Base-by-base conservation (phyloP, 2,888 invertebrate species). In the Bembecia ichneumoniformis region DNA sequence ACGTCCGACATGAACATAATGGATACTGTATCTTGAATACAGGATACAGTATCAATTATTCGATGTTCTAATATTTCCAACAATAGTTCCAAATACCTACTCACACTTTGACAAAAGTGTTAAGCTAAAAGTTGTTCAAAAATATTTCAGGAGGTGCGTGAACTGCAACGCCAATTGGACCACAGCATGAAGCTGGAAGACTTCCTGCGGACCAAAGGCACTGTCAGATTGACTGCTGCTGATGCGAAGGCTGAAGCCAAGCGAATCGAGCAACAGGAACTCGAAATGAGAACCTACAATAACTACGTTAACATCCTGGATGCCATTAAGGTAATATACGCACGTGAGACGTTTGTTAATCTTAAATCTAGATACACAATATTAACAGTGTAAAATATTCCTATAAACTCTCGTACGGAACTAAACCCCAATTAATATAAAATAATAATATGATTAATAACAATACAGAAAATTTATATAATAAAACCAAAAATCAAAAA, bases 151-250 rank as follows among this genome's bases (percentile, higher is more conserved):
- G 96, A 96, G 84, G 96, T 96, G 88, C 91, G 96, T 46, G 96
- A 96, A 66, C 90, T 97, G 50, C 93, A 96, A 64, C 87, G 96
- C 0, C 92, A 94, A 52, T 79, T 97, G 36, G 96, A 96, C 69
- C 93, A 96, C 72, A 95, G 96, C 70, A 86, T 93, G 61, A 94
- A 94, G 61, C 81, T 97, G 34, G 92, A 95, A 62, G 93, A 94
- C 65, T 97, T 97, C 74, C 90, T 96, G 49, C 92, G 93, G 4
- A 91, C 94, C 0, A 96, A 96, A 74, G 94, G 94, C 0, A 95
- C 96, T 55, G 93, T 92, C 58, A 82, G 95, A 1, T 87, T 93
- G 40, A 92, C 94, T 63, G 90, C 90, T 0, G 93, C 94, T 55
- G 93, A 94, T 60, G 91, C 91, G 49, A 93, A 92, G 58, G 93